A percentile compares a stretch with the other conserved stretches of the same genome.
These are phyloP conservation scores for Entosphenus tridentatus DNA, from an alignment of 2,113 vertebrate genomes.

Conservation along the genomic window DNA sequence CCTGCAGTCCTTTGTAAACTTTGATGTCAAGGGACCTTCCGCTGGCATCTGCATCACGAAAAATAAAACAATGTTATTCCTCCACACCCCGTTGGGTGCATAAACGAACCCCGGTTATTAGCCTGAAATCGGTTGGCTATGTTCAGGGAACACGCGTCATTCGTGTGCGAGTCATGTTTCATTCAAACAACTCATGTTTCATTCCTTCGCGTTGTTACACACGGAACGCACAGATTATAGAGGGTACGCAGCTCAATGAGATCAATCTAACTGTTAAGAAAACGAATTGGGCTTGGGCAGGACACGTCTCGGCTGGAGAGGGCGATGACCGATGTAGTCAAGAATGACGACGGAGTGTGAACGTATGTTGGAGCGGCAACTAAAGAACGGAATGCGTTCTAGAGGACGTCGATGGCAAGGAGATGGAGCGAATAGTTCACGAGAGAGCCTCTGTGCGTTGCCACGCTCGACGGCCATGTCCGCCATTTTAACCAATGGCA, in stretches of 20 bases:
- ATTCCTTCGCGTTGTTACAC: background rate
- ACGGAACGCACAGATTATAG: background rate
- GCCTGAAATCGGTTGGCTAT: too few species aligned
- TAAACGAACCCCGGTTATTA: background rate
- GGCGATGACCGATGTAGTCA: too few species aligned
- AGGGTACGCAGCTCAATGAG: background rate
- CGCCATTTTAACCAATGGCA: slow-evolving; percentile 15
- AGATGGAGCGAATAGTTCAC: too few species aligned
- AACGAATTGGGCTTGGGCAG: too few species aligned
- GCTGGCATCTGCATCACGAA: slow-evolving; percentile 26
- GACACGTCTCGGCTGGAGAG: too few species aligned
- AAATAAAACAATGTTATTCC: background rate
- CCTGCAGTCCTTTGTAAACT: slow-evolving; percentile 49
- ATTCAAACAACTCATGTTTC: background rate
- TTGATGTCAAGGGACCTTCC: slow-evolving; percentile 64
- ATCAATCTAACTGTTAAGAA: too few species aligned
- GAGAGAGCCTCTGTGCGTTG: background rate
- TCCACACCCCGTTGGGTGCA: background rate
- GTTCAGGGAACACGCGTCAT: background rate
- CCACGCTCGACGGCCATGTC: slow-evolving; percentile 19
- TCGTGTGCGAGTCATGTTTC: background rate
- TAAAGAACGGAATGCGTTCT: too few species aligned
- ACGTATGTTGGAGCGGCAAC: too few species aligned
- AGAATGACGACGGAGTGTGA: too few species aligned
- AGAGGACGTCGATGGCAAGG: too few species aligned